These are phyloP conservation scores for Ceratina australensis DNA, from an alignment of 1,140 invertebrate species.

Conservation along the genomic window DNA sequence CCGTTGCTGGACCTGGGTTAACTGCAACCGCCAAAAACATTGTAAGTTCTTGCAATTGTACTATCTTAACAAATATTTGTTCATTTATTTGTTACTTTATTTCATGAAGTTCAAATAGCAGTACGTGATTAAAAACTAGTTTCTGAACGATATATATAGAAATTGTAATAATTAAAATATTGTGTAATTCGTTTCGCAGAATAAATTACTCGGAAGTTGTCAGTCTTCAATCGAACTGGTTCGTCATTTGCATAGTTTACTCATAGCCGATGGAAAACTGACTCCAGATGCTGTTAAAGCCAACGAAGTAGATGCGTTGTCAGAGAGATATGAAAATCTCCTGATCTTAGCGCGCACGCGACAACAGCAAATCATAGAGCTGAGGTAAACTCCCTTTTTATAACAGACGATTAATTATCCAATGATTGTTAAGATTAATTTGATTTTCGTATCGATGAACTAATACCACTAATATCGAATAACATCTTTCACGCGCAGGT, in stretches of 20 bases:
- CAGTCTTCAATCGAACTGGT: conserved; percentile 88
- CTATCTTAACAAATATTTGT: no score
- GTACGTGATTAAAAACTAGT: no score
- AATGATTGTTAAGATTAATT: conserved; percentile 4
- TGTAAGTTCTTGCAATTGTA: conserved; percentile 64
- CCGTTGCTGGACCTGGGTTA: conserved; percentile 78
- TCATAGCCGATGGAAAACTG: conserved; percentile 86
- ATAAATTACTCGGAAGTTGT: conserved; percentile 85
- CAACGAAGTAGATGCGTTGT: conserved; percentile 84
- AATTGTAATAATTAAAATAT: no score
- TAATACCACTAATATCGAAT: background rate
- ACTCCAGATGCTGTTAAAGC: conserved; percentile 84
- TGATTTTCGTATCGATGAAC: background rate
- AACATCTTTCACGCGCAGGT: conserved; percentile 77
- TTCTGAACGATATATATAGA: no score
- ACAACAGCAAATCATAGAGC: conserved; percentile 86
- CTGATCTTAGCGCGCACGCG: conserved; percentile 85
- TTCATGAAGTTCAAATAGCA: no score
- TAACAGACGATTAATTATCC: background rate
- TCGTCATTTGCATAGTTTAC: conserved; percentile 86
- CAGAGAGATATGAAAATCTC: conserved; percentile 85
- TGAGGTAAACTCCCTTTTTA: conserved; percentile 80
- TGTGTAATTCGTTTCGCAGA: conserved; percentile 69
- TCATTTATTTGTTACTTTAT: no score
- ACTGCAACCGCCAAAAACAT: conserved; percentile 80